These are phyloP conservation scores for Sesia bembeciformis DNA, from an alignment of 2,888 invertebrate genomes.

Conservation along the genomic window DNA sequence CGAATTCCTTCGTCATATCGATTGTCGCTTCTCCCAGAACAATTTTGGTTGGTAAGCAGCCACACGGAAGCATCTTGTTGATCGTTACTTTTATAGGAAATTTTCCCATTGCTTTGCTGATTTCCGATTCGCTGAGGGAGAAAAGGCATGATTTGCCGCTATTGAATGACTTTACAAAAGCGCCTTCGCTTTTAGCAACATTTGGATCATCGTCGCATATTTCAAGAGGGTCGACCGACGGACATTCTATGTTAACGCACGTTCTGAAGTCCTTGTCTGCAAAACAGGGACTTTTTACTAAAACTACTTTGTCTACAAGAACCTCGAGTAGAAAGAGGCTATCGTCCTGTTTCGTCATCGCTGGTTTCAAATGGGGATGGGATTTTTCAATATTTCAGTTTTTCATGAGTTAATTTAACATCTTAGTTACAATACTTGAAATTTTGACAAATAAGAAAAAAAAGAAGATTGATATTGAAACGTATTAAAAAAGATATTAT, in stretches of 20 bases:
- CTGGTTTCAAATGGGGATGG: constrained; percentile 39
- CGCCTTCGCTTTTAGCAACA: constrained; percentile 43
- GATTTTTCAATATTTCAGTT: constrained; percentile 13
- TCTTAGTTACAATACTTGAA: constrained; percentile 10
- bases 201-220: constrained; percentile 77
- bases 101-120: constrained; percentile 61
- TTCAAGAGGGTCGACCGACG: constrained; percentile 72
- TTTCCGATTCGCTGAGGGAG: constrained; percentile 71
- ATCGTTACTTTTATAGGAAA: constrained; percentile 75
- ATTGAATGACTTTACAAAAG: constrained; percentile 66
- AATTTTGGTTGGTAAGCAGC: constrained; percentile 77
- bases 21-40: constrained; percentile 74
- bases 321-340: constrained; percentile 78
- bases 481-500: background rate
- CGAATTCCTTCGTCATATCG: constrained; percentile 75
- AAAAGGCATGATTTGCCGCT: constrained; percentile 82
- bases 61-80: constrained; percentile 75
- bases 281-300: constrained; percentile 54
- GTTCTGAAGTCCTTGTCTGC: constrained; percentile 68
- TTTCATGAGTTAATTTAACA: constrained; percentile 12
- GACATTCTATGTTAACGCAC: constrained; percentile 76
- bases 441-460: constrained; percentile 22
- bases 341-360: constrained; percentile 64
- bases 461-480: background rate
- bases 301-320: constrained; percentile 69